These are phyloP conservation scores for Drosophila mayri DNA, from an alignment of 1,140 invertebrate species.

Conservation along the genomic window DNA sequence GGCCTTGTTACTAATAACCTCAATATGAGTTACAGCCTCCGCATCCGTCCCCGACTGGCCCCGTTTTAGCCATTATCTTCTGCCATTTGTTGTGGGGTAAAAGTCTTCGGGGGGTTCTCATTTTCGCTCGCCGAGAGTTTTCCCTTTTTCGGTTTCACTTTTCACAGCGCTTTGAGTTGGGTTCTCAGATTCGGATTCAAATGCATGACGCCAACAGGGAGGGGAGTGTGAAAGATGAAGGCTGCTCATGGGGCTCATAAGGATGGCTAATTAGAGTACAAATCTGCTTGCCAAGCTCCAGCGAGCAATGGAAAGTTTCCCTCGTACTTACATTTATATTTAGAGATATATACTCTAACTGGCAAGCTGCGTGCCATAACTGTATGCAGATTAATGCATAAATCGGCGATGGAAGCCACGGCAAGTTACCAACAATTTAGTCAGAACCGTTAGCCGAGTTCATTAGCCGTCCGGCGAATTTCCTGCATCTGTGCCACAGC, in stretches of 20 bases:
- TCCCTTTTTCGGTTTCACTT: conserved; percentile 80
- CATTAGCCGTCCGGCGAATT: conserved; percentile 62
- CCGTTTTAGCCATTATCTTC: conserved; percentile 26
- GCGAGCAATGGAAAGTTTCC: conserved; percentile 69
- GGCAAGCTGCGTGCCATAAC: conserved; percentile 61
- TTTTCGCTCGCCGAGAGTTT: conserved; percentile 66
- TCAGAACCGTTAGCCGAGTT: conserved; percentile 69
- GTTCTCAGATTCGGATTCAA: conserved; percentile 63
- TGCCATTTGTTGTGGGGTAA: conserved; percentile 50
- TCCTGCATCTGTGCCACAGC: conserved; percentile 52
- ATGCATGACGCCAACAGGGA: conserved; percentile 47
- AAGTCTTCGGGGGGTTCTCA: conserved; percentile 65
- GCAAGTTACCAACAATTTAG: conserved; percentile 79
- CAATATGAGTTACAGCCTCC: conserved; percentile 60
- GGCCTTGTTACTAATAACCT: conserved; percentile 83
- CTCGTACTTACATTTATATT: conserved; percentile 1
- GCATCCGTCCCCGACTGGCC: conserved; percentile 2
- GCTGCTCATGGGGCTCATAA: conserved; percentile 22
- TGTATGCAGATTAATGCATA: conserved; percentile 76
- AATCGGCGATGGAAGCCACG: conserved; percentile 47
- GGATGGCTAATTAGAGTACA: conserved; percentile 75
- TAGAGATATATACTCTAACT: conserved; percentile 1
- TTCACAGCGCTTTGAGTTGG: conserved; percentile 41
- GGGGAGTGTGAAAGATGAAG: conserved; percentile 60
- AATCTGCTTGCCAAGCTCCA: conserved; percentile 70